Conservation (phyloP, 2,888 invertebrate genomes). For the Agonopterix alstromeriana region DNA sequence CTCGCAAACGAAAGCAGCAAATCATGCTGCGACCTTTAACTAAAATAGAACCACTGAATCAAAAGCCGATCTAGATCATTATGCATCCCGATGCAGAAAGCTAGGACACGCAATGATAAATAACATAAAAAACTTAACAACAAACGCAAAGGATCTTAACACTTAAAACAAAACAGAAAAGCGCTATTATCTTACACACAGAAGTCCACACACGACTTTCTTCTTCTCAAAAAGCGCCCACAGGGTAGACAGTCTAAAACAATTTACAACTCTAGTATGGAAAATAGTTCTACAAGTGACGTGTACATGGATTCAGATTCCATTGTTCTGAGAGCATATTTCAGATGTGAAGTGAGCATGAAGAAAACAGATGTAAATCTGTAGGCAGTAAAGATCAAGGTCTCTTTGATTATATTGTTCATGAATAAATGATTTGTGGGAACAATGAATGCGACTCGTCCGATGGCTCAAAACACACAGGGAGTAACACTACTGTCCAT, state of each 20-base stretch:
- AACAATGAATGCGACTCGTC: slow-evolving; percentile 1
- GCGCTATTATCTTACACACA: not conserved
- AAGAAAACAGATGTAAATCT: slow-evolving; percentile 35
- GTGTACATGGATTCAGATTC: slow-evolving; percentile 29
- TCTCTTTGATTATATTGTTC: slow-evolving; percentile 24
- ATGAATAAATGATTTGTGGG: slow-evolving; percentile 20
- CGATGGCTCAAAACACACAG: too few relatives aligned
- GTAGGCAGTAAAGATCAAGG: slow-evolving; percentile 30
- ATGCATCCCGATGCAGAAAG: slow-evolving; percentile 19
- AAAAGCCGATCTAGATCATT: slow-evolving; percentile 30
- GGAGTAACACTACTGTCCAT: too few relatives aligned
- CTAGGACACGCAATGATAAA: slow-evolving; percentile 10
- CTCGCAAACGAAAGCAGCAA: slow-evolving; percentile 10
- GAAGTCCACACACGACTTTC: not conserved
- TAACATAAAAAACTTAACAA: slow-evolving; percentile 6
- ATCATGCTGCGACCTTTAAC: slow-evolving; percentile 22
- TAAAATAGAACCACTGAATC: slow-evolving; percentile 33
- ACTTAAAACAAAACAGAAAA: not conserved
- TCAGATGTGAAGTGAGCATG: slow-evolving; percentile 11
- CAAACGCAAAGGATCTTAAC: not conserved
- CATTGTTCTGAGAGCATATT: slow-evolving; percentile 34
- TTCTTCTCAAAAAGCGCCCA: slow-evolving; percentile 19
- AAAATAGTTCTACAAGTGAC: slow-evolving; percentile 37
- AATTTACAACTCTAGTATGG: slow-evolving; percentile 32
- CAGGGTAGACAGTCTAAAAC: slow-evolving; percentile 27